phyloP scores from a whole-genome alignment of 2,888 invertebrate genomes.

The Digitonthophagus gazella region DNA sequence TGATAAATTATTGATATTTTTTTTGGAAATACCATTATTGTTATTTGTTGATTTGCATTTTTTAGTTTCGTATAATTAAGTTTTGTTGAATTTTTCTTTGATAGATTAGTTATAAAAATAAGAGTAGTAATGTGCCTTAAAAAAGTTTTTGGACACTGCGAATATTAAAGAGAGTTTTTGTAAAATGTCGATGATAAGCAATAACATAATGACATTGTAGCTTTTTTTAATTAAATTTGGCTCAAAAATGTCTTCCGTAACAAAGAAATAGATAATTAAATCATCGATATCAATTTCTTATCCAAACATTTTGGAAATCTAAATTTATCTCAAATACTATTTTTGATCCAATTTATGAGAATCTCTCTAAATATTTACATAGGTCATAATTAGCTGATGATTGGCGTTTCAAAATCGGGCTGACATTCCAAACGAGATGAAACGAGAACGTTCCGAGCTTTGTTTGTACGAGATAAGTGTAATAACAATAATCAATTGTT shows the following conservation, averaged over 20 bases:
- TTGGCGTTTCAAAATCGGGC: neutral
- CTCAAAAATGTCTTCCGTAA: neutral
- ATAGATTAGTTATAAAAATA: too few relatives aligned
- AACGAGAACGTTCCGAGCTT: neutral
- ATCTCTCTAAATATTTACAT: too few relatives aligned
- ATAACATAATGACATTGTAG: too few relatives aligned
- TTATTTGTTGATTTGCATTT: neutral
- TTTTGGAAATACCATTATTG: neutral
- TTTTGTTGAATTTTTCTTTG: too few relatives aligned
- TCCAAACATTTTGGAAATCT: neutral
- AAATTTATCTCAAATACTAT: neutral
- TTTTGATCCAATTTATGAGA: neutral
- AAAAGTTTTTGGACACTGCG: too few relatives aligned
- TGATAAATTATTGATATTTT: neutral
- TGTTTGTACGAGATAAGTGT: slow-evolving; percentile 4
- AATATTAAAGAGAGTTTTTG: too few relatives aligned
- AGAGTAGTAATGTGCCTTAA: too few relatives aligned
- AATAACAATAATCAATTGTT: slow-evolving; percentile 11
- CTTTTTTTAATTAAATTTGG: too few relatives aligned
- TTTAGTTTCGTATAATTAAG: neutral
- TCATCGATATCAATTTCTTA: too few relatives aligned
- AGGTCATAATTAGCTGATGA: neutral
- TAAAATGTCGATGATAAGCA: too few relatives aligned
- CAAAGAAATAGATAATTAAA: too few relatives aligned
- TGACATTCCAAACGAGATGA: neutral